Evolutionary conservation across 2,888 invertebrate species (phyloP).

Genomic region (Machimus rusticus): DNA sequence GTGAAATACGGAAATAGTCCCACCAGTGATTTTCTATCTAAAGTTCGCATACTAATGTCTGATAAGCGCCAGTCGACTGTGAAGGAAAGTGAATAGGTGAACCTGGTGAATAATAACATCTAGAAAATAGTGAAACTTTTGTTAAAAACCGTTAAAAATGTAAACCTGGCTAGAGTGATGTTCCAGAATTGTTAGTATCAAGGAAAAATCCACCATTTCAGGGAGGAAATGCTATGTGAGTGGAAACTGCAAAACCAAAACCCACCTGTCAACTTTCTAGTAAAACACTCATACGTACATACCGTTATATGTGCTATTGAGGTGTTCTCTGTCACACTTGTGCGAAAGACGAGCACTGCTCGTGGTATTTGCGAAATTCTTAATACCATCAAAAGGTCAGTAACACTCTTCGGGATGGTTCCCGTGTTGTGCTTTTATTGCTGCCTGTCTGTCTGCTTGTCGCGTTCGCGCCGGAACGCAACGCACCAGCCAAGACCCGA

Average conservation of each 20-base stretch:
- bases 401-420: conserved; percentile 35
- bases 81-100: background rate
- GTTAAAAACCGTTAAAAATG: background rate
- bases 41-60: background rate
- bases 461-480: background rate
- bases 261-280: conserved; percentile 48
- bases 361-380: conserved; percentile 17
- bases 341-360: background rate
- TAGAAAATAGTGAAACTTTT: background rate
- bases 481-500: background rate
- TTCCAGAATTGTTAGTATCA: background rate
- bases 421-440: background rate
- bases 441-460: background rate
- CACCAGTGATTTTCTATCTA: background rate
- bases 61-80: background rate
- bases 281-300: conserved; percentile 43
- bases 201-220: background rate
- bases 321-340: conserved; percentile 5
- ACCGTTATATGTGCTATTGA: conserved; percentile 43
- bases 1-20: background rate
- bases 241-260: conserved; percentile 43
- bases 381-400: conserved; percentile 36
- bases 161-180: background rate
- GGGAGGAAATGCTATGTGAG: background rate
- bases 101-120: background rate